A percentile compares a stretch with the other conserved stretches of the same genome.
Evolutionary conservation across 2,797 vertebrate genomes (phyloP).

Genomic region (Myiothlypis coronata): DNA sequence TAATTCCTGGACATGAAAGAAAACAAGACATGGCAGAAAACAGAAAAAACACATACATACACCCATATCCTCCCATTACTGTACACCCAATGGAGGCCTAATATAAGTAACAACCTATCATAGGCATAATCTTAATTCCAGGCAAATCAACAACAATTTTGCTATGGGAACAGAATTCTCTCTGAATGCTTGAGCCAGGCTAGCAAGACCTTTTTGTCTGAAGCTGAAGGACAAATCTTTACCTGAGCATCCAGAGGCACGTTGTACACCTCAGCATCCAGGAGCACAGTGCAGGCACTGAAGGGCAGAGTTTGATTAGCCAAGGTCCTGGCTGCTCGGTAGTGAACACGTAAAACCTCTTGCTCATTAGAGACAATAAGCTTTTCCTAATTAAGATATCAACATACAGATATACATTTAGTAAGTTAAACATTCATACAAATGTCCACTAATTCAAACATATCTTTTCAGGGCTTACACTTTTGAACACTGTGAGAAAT

Average conservation of each 20-base stretch:
- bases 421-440: not conserved
- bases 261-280: slow-evolving; percentile 97
- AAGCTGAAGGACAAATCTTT: not conserved
- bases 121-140: not conserved
- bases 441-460: not conserved
- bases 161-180: not conserved
- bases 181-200: not conserved
- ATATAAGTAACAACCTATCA: not conserved
- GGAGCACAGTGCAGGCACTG: slow-evolving; percentile 94
- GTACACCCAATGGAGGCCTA: not conserved
- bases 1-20: not conserved
- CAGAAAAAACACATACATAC: not conserved
- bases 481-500: not conserved
- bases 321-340: slow-evolving; percentile 93
- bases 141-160: not conserved
- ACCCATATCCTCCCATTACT: not conserved
- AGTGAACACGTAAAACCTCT: slow-evolving; percentile 95
- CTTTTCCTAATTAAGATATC: slow-evolving; percentile 84
- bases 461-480: not conserved
- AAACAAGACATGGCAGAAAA: not conserved
- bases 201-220: not conserved
- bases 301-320: slow-evolving; percentile 98
- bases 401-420: not conserved
- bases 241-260: slow-evolving; percentile 96
- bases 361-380: slow-evolving; percentile 98